These are phyloP conservation scores for Metellina segmentata DNA, from an alignment of 2,888 invertebrate species.

Conservation along the genomic window DNA sequence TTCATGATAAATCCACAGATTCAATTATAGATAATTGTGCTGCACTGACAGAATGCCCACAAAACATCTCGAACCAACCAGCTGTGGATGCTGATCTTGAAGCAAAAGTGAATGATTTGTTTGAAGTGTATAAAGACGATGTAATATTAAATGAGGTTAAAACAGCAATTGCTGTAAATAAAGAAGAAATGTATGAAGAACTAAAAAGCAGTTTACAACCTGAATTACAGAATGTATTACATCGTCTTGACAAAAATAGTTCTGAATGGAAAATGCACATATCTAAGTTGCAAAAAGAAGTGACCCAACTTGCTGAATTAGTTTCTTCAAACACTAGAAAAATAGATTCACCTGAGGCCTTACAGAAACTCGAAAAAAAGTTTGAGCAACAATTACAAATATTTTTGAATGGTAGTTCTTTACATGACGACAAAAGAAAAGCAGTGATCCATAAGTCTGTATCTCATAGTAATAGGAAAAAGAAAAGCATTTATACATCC, in stretches of 20 bases:
- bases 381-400: constrained; percentile 41
- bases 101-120: constrained; percentile 30
- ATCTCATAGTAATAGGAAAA: constrained; percentile 8
- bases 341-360: constrained; percentile 36
- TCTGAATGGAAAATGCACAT: constrained; percentile 14
- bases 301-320: constrained; percentile 2
- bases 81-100: neutral
- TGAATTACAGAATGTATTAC: constrained; percentile 10
- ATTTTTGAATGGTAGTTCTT: neutral
- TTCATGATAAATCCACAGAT: neutral
- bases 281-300: constrained; percentile 16
- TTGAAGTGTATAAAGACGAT: constrained; percentile 12
- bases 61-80: no score
- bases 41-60: no score
- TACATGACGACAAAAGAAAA: neutral
- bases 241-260: neutral
- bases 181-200: constrained; percentile 13
- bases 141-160: constrained; percentile 13
- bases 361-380: constrained; percentile 17
- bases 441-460: neutral
- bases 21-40: no score
- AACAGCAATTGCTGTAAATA: constrained; percentile 4
- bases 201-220: constrained; percentile 8
- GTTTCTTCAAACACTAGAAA: constrained; percentile 4
- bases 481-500: constrained; percentile 37